Conservation (phyloP, 2,113 vertebrate genomes). For the Microtus oregoni region DNA sequence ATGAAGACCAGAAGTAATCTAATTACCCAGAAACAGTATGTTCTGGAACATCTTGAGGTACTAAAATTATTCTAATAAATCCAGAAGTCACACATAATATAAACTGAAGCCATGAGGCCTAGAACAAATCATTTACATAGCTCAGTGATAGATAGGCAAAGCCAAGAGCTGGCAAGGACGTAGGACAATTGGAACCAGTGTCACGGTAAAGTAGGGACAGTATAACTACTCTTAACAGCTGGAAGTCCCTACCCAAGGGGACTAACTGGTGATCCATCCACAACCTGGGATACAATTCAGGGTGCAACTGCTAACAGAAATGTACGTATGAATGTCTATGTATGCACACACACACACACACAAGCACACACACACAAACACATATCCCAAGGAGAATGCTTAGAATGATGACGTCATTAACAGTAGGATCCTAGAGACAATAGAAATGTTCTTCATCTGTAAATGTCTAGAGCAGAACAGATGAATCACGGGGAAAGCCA, state of each 20-base stretch:
- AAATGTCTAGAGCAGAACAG: not conserved
- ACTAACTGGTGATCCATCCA: rapidly evolving
- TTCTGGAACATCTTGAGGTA: not conserved
- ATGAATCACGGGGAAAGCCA: not conserved
- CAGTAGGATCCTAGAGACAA: not conserved
- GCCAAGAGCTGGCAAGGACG: not conserved
- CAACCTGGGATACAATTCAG: not conserved
- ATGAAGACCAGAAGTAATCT: not conserved
- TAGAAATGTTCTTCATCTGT: not conserved
- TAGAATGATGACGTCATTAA: not conserved
- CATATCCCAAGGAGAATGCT: not conserved
- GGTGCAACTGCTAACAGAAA: not conserved
- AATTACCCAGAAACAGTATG: not conserved
- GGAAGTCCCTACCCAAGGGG: not conserved
- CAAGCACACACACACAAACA: not conserved
- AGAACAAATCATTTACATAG: not conserved
- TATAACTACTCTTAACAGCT: not conserved
- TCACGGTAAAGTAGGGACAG: rapidly evolving
- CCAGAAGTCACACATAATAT: not conserved
- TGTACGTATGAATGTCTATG: rapidly evolving
- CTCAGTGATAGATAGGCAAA: not conserved
- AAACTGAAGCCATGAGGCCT: not conserved
- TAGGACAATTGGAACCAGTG: rapidly evolving
- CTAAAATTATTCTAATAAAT: not conserved
- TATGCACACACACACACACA: not conserved